A percentile compares a stretch with the other conserved stretches of the same genome.
Conservation (phyloP, 1,140 invertebrate species). For the Drosophila sp. region DNA sequence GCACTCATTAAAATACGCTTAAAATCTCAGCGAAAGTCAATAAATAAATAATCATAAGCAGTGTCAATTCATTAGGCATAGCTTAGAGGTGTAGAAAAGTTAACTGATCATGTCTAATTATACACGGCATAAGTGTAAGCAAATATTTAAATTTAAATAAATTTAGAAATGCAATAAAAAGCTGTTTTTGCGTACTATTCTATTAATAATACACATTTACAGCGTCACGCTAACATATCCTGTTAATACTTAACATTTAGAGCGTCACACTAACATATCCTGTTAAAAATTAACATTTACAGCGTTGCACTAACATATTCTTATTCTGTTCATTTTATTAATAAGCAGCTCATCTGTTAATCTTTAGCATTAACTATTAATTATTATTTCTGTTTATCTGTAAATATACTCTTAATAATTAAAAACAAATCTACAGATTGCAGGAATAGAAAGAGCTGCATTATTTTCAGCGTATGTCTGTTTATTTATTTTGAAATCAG, state of each 20-base stretch:
- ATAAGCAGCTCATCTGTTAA: no score
- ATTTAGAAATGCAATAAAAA: neutral
- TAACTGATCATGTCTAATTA: slow-evolving; percentile 21
- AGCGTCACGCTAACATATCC: neutral
- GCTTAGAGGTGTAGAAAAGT: neutral
- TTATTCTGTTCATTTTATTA: no score
- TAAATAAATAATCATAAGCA: slow-evolving; percentile 12
- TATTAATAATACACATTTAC: neutral
- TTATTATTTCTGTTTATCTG: no score
- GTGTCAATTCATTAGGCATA: slow-evolving; percentile 7
- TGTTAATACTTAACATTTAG: no score
- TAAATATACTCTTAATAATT: no score
- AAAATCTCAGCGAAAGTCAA: slow-evolving; percentile 25
- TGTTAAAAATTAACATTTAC: neutral
- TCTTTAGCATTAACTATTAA: no score
- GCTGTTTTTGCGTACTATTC: neutral
- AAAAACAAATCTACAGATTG: neutral
- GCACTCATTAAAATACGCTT: slow-evolving; percentile 18
- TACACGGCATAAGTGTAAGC: neutral
- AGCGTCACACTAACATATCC: neutral
- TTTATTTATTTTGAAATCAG: neutral
- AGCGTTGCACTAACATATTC: neutral
- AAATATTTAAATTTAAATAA: neutral
- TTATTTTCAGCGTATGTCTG: slow-evolving; percentile 1
- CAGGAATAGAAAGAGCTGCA: neutral